A percentile compares a stretch with the other conserved stretches of the same genome.
Evolutionary conservation across 2,797 vertebrate species (phyloP).

Genomic region (Hylomyscus alleni): DNA sequence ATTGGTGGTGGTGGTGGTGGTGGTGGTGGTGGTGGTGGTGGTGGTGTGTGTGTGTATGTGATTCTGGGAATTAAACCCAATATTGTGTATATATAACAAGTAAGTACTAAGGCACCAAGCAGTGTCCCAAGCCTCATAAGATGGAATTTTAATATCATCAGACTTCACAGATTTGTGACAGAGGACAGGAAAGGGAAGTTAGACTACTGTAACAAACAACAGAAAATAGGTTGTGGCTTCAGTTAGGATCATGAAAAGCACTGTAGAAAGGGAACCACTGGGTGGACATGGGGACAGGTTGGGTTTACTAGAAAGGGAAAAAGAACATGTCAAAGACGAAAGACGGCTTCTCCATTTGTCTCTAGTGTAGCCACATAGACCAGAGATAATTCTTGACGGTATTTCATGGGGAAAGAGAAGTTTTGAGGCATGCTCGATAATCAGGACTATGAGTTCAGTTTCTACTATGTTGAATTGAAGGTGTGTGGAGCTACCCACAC

Average conservation of each 20-base stretch:
- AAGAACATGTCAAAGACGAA: neutral
- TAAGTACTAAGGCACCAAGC: neutral
- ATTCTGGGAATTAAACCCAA: neutral
- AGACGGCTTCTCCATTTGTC: neutral
- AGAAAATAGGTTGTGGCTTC: neutral
- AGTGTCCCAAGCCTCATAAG: neutral
- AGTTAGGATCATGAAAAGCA: neutral
- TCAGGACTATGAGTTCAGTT: neutral
- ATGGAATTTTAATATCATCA: neutral
- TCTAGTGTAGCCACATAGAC: neutral
- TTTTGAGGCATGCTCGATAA: neutral
- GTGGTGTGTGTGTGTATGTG: neutral
- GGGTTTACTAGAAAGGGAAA: neutral
- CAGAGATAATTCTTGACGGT: neutral
- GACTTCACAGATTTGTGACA: neutral
- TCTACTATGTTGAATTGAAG: slow-evolving; percentile 14
- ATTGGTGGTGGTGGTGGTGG: neutral
- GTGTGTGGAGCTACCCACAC: neutral
- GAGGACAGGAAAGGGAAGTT: neutral
- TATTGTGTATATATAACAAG: neutral
- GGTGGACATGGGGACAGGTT: neutral
- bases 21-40: neutral
- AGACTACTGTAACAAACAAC: neutral
- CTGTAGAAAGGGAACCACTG: neutral
- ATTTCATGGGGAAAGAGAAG: neutral